A percentile compares a stretch with the other conserved stretches of the same genome.
These are phyloP conservation scores for Cygnus olor DNA, from an alignment of 2,797 vertebrate species.

Conservation along the genomic window DNA sequence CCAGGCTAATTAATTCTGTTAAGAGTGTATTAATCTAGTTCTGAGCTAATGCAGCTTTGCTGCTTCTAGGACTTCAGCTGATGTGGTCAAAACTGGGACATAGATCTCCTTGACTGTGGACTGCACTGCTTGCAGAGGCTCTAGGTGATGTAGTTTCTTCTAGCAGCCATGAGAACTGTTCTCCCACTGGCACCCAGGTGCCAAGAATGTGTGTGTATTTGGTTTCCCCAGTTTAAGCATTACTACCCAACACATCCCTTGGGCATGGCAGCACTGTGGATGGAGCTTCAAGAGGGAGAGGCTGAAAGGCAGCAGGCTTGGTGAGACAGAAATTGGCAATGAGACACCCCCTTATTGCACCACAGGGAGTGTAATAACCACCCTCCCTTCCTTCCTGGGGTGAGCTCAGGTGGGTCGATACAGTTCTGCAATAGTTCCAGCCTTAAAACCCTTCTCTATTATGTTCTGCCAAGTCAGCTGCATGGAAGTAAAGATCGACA, in stretches of 20 bases:
- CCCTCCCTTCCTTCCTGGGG: neutral
- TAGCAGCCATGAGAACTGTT: neutral
- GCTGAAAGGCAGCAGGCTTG: neutral
- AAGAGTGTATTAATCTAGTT: neutral
- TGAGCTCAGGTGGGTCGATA: neutral
- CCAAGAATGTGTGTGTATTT: neutral
- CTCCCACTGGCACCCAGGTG: neutral
- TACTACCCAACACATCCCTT: rapidly evolving
- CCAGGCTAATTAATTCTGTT: constrained; percentile 50
- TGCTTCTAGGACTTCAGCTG: neutral
- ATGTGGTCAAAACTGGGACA: neutral
- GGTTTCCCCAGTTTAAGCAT: neutral
- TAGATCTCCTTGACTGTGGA: neutral
- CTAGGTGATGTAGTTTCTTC: neutral
- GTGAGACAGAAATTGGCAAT: neutral
- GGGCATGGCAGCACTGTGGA: neutral
- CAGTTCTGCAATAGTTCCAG: neutral
- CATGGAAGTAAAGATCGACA: neutral
- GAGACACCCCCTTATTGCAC: neutral
- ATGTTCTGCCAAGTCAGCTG: neutral
- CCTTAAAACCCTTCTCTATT: neutral
- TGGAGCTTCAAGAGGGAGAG: neutral
- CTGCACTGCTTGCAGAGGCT: neutral
- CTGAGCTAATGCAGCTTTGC: neutral
- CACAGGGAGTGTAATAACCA: neutral